Conservation (phyloP, 1,140 invertebrate genomes). For the Trichomalopsis sarcophagae region DNA sequence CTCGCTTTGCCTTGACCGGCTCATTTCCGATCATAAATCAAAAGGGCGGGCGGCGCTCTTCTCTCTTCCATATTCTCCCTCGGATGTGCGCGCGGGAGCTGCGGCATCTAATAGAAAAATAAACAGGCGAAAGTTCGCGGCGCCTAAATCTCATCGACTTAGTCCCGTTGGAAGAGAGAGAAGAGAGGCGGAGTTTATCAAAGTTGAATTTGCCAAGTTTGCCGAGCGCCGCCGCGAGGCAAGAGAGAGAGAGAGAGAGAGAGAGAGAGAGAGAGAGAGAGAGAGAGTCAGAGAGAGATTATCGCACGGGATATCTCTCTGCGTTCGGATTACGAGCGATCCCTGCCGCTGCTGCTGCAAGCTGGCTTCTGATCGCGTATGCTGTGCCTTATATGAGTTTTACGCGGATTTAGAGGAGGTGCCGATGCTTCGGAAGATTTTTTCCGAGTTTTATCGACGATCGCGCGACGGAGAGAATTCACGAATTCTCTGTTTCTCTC, state of each 20-base stretch:
- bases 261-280: not conserved
- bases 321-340: not conserved
- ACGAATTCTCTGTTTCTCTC: not conserved
- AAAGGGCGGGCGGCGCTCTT: not conserved
- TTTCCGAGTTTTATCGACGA: no score
- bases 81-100: constrained; percentile 22
- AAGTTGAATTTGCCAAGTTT: constrained; percentile 51
- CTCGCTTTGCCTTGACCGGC: constrained; percentile 25
- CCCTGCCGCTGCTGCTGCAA: not conserved
- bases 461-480: no score
- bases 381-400: not conserved
- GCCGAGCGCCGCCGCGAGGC: not conserved
- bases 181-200: constrained; percentile 34
- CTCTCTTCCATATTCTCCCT: not conserved
- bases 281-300: not conserved
- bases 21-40: constrained; percentile 44
- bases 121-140: constrained; percentile 61
- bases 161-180: constrained; percentile 23
- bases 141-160: constrained; percentile 59
- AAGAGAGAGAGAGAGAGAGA: not conserved
- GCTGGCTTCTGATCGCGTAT: not conserved
- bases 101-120: constrained; percentile 66
- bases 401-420: not conserved
- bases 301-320: not conserved
- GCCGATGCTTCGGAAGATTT: not conserved